phyloP scores from a whole-genome alignment of 2,888 invertebrate genomes.

The Drosophila pullipes region DNA sequence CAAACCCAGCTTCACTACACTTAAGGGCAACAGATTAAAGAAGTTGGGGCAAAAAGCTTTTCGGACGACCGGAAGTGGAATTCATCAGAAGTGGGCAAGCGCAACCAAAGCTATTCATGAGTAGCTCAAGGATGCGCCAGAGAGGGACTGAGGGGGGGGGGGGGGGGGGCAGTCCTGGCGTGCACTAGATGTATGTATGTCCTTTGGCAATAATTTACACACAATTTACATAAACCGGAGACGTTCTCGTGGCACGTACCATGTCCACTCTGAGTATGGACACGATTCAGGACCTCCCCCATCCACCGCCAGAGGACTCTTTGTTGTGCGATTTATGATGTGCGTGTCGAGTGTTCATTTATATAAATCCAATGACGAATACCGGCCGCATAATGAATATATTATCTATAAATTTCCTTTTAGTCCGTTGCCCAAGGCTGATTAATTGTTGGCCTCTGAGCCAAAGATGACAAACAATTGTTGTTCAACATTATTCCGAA shows the following conservation, averaged over 20 bases:
- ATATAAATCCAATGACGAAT: conserved; percentile 77
- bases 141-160: neutral
- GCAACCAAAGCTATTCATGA: conserved; percentile 35
- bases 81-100: conserved; percentile 28
- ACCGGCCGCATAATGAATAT: conserved; percentile 61
- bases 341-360: conserved; percentile 79
- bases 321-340: conserved; percentile 77
- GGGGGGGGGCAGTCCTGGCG: neutral
- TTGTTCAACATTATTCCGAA: conserved; percentile 49
- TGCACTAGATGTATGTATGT: conserved; percentile 68
- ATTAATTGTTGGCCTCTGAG: conserved; percentile 63
- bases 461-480: conserved; percentile 73
- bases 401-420: conserved; percentile 67
- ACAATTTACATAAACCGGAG: conserved; percentile 63
- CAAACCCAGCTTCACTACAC: neutral
- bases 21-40: conserved; percentile 12
- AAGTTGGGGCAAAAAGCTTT: conserved; percentile 15
- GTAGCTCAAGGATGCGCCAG: neutral
- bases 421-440: conserved; percentile 37
- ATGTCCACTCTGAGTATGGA: conserved; percentile 43
- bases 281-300: neutral
- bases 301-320: neutral
- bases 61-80: conserved; percentile 24
- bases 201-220: conserved; percentile 68
- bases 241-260: conserved; percentile 47